Base-by-base conservation (phyloP, 1,140 invertebrate species). In the Drosophila ogumai region DNA sequence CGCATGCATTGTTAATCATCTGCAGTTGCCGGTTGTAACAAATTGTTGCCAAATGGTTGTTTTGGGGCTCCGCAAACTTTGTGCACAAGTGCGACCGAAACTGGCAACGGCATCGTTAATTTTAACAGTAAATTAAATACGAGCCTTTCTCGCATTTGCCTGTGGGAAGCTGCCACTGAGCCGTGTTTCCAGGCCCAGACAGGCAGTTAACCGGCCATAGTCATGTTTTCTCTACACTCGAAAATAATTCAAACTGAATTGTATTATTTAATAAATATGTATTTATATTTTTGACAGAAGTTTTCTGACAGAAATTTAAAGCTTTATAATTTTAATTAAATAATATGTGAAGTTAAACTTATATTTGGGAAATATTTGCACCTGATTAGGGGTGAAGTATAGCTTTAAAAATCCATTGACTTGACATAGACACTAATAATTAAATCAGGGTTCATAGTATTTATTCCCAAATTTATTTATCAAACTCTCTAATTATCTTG, bases 11-110 rank as follows among this genome's bases (percentile, higher is more conserved):
- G 85, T 90, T 90, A 90, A 90, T 90, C 85, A 90, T 90, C 82
- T 90, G 81, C 85, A 90, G 85, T 90, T 78, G 85, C 82, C 82
- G 69, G 71, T 79, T 87, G 85, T 84, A 75, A 81, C 85, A 90
- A 90, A 90, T 90, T 81, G 85, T 79, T 85, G 85, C 81, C 85
- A 90, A 90, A 90, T 79, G 87, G 77, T 85, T 90, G 86, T 90
- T 55, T 85, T 81, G 73, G 69, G 80, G 64, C 79, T 76, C 69
- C 69, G 54, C 69, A 73, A 73, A 73, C 67, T 73, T 72, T 72
- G 54, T 66, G 50, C 56, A 65, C 69, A 74, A 74, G 68, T 61
- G 56, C 79, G 50, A 59, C 66, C 47, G 32, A 43, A 58, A 68
- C 56, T 73, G 73, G 46, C 67, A 68, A 44, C 50, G 77, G 84